Evolutionary conservation across 2,113 vertebrate species (phyloP).

Genomic region (Pituophis catenifer): DNA sequence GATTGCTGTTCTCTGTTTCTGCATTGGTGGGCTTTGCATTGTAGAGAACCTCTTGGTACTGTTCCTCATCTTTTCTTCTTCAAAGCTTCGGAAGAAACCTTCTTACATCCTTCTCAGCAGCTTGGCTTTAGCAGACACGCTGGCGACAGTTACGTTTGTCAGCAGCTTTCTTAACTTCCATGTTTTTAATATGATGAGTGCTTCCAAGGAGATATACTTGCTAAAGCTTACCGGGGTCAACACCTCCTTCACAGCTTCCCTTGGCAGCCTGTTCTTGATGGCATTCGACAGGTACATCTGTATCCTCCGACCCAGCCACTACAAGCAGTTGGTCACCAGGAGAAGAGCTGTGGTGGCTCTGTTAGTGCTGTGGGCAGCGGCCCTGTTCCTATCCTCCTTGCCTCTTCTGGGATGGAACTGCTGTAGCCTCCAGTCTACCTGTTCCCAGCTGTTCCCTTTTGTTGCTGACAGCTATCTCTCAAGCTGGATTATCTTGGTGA

Average conservation of each 20-base stretch:
- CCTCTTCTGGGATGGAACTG: slow-evolving; percentile 92
- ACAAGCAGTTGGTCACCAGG: slow-evolving; percentile 82
- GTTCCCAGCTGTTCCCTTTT: slow-evolving; percentile 85
- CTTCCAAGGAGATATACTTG: slow-evolving; percentile 71
- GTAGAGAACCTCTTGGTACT: slow-evolving; percentile 83
- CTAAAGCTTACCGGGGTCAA: slow-evolving; percentile 89
- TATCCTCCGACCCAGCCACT: slow-evolving; percentile 76
- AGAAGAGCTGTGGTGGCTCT: slow-evolving; percentile 73
- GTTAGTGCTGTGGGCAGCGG: slow-evolving; percentile 75
- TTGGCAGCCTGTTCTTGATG: slow-evolving; percentile 89
- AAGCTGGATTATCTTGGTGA: slow-evolving; percentile 76
- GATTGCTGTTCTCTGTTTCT: slow-evolving; percentile 76
- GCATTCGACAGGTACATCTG: slow-evolving; percentile 89
- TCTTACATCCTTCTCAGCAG: slow-evolving; percentile 89
- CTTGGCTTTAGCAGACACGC: slow-evolving; percentile 83
- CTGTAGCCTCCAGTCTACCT: slow-evolving; percentile 64
- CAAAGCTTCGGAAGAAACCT: slow-evolving; percentile 73
- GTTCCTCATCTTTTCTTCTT: slow-evolving; percentile 76
- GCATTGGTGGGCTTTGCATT: slow-evolving; percentile 80
- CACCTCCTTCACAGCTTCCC: slow-evolving; percentile 83
- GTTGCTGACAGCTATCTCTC: slow-evolving; percentile 75
- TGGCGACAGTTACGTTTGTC: slow-evolving; percentile 85
- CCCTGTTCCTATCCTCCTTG: slow-evolving; percentile 74
- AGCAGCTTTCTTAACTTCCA: slow-evolving; percentile 87
- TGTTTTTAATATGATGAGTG: slow-evolving; percentile 63